phyloP scores from a whole-genome alignment of 2,888 invertebrate species.

The Nemotelus pantherinus region DNA sequence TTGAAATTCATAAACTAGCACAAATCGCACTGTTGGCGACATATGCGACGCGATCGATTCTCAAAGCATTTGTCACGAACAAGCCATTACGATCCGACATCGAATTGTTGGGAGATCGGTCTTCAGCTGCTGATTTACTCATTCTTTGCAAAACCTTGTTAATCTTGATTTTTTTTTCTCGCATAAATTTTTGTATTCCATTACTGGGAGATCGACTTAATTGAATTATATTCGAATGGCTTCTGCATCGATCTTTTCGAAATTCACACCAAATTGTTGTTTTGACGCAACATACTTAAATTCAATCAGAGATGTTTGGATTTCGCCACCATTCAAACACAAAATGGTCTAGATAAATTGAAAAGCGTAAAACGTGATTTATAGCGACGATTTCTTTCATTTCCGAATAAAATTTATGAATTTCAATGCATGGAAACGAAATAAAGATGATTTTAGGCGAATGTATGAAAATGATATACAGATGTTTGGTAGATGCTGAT shows the following conservation, averaged over 20 bases:
- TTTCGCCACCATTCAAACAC: too few species aligned
- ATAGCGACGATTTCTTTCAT: not conserved
- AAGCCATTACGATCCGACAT: not conserved
- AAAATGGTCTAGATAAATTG: not conserved
- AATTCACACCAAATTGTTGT: too few species aligned
- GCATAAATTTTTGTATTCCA: too few species aligned
- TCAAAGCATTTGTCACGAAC: slow-evolving; percentile 22
- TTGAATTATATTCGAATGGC: too few species aligned
- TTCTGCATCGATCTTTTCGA: too few species aligned
- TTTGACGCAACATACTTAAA: too few species aligned
- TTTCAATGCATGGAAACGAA: not conserved
- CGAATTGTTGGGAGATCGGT: too few species aligned
- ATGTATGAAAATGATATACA: slow-evolving; percentile 10
- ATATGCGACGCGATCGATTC: not conserved
- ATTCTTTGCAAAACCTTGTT: too few species aligned
- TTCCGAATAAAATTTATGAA: not conserved
- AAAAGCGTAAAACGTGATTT: slow-evolving; percentile 17
- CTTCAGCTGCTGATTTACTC: too few species aligned
- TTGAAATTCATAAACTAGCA: not conserved
- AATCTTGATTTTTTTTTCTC: too few species aligned
- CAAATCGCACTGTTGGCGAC: not conserved
- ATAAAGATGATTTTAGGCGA: slow-evolving; percentile 19
- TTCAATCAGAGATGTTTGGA: too few species aligned
- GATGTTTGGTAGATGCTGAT: not conserved
- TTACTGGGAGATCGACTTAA: too few species aligned